Evolutionary conservation across 2,797 vertebrate genomes (phyloP), one percentile per base, ranked within the genome.

Genomic region (Xenopus petersii): DNA sequence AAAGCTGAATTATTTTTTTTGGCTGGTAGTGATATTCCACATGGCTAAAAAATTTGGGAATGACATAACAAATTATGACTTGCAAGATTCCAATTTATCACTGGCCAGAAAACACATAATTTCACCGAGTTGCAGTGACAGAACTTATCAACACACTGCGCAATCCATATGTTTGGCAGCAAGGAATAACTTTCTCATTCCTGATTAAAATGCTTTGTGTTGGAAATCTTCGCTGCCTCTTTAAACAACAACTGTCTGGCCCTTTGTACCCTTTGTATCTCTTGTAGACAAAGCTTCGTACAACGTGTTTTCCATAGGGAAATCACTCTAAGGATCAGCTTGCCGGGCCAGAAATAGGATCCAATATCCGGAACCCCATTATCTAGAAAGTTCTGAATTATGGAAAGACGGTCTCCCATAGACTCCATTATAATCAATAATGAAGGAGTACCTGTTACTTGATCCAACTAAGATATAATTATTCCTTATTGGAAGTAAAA

Each of bases 51-150:
- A 69, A 69, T 17, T 42, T 17, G 51, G 13, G 13, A 69, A 58
- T 58, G 67, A 58, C 16, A 42, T 54, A 58, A 42, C 15, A 58
- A 69, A 69, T 59, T 58, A 58, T 58, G 67, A 33, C 54, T 69
- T 69, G 26, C 10, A 59, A 58, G 67, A 69, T 69, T 58, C 67
- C 67, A 42, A 59, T 69, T 69, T 69, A 69, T 69, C 67, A 69
- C n/a, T 58, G 67, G 51, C 67, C 67, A 69, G 67, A 58, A 69
- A 69, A 15, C 12, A 6, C 33, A 58, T 54, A 58, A 58, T 69
- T 58, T 42, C 51, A 26, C 16, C 58, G 67, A 36, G 26, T 17
- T 58, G 13, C 33, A 69, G 10, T 69, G 67, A 69, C 67, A 69
- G 51, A 46, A 69, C 26, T 36, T 69, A 58, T 69, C 67, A 69